Percentiles rank a stretch among this genome's conserved stretches.
Conservation (phyloP, 1,140 invertebrate species). For the Triops longicaudatus region DNA sequence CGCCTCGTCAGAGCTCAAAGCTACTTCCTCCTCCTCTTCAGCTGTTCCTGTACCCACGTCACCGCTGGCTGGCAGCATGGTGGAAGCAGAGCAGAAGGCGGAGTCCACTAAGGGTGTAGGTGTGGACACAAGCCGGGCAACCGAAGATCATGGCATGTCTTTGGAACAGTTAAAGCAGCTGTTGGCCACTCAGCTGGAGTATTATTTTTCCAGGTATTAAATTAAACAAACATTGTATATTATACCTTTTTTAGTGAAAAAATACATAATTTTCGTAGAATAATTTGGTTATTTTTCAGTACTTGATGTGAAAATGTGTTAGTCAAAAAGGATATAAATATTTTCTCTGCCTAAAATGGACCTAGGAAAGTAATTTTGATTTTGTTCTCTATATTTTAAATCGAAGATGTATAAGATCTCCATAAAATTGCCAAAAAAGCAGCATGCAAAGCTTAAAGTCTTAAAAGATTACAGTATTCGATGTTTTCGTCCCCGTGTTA, state of each 20-base stretch:
- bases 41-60: conserved; percentile 19
- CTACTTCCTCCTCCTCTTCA: conserved; percentile 17
- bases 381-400: too few species aligned
- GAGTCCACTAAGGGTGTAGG: conserved; percentile 35
- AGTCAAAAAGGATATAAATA: too few species aligned
- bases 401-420: too few species aligned
- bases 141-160: conserved; percentile 33
- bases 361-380: too few species aligned
- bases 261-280: too few species aligned
- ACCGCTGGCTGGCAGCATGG: conserved; percentile 38
- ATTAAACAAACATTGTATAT: too few species aligned
- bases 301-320: too few species aligned
- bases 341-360: too few species aligned
- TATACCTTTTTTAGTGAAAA: too few species aligned
- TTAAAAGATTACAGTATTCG: neutral
- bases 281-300: too few species aligned
- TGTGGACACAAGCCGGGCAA: conserved; percentile 40
- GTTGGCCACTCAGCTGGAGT: conserved; percentile 75
- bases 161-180: conserved; percentile 66
- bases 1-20: conserved; percentile 1
- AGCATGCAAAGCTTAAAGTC: neutral
- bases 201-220: conserved; percentile 67
- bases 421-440: too few species aligned
- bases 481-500: conserved; percentile 8
- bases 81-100: conserved; percentile 30